Percentiles rank a stretch among this genome's conserved stretches.
Conservation (phyloP, 2,797 vertebrate genomes). For the Lacerta bilineata region DNA sequence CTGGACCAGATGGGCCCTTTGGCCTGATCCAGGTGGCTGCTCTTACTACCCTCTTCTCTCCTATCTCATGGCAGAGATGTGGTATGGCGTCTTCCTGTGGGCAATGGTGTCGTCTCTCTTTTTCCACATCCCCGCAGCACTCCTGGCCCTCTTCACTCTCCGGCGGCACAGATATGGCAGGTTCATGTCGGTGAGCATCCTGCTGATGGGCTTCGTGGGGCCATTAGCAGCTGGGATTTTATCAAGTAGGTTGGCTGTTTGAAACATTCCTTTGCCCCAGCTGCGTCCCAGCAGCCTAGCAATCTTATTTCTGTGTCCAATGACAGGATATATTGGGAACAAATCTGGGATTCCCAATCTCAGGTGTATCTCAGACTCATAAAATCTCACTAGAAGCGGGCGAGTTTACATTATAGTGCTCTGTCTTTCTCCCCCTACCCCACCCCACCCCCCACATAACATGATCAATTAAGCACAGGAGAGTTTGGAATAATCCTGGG, state of each 20-base stretch:
- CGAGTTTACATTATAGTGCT: background rate
- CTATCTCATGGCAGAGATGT: constrained; percentile 89
- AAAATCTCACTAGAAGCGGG: background rate
- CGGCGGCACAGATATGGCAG: constrained; percentile 92
- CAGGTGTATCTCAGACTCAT: background rate
- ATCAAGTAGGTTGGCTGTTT: constrained; percentile 87
- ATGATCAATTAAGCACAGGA: too few relatives aligned
- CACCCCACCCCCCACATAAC: too few relatives aligned
- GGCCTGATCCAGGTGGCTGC: too few relatives aligned
- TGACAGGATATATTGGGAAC: too few relatives aligned
- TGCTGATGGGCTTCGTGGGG: constrained; percentile 94
- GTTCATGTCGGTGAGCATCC: constrained; percentile 92
- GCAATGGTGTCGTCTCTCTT: constrained; percentile 92
- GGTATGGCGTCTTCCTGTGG: constrained; percentile 98
- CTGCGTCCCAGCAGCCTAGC: too few relatives aligned
- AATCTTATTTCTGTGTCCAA: background rate
- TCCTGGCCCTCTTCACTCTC: constrained; percentile 91
- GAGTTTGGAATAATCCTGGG: too few relatives aligned
- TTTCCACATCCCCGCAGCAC: constrained; percentile 92
- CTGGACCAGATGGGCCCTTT: background rate
- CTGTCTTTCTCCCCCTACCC: too few relatives aligned
- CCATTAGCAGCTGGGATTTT: constrained; percentile 93
- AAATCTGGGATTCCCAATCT: too few relatives aligned
- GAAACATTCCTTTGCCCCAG: background rate
- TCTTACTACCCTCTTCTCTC: background rate